phyloP scores from a whole-genome alignment of 2,797 vertebrate species.

The Masticophis lateralis region DNA sequence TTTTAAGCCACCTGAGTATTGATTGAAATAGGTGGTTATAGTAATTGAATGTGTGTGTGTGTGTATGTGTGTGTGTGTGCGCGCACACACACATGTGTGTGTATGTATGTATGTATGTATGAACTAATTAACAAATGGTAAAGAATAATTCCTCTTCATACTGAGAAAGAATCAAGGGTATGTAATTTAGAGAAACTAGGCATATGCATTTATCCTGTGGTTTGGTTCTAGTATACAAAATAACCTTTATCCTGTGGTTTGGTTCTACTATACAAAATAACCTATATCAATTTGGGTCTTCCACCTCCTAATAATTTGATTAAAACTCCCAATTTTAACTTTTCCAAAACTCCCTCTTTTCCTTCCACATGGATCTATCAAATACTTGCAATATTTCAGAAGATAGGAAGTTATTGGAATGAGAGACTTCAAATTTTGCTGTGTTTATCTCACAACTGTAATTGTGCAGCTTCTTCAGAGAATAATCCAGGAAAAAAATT shows the following conservation, averaged over 20 bases:
- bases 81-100: too few relatives aligned
- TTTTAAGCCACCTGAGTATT: not conserved
- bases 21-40: not conserved
- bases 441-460: not conserved
- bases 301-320: not conserved
- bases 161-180: not conserved
- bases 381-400: not conserved
- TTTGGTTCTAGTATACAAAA: not conserved
- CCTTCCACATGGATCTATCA: not conserved
- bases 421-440: not conserved
- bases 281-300: not conserved
- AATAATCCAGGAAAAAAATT: not conserved
- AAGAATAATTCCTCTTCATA: not conserved
- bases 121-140: not conserved
- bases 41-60: not conserved
- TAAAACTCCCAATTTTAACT: not conserved
- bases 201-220: not conserved
- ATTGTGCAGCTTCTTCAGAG: not conserved
- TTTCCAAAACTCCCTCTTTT: not conserved
- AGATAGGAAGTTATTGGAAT: not conserved
- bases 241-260: not conserved
- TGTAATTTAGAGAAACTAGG: not conserved
- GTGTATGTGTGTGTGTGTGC: too few relatives aligned
- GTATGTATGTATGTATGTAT: not conserved
- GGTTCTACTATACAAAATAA: not conserved